These are phyloP conservation scores for Melanotaenia trifasciata DNA, from an alignment of 2,797 vertebrate species.

Conservation along the genomic window DNA sequence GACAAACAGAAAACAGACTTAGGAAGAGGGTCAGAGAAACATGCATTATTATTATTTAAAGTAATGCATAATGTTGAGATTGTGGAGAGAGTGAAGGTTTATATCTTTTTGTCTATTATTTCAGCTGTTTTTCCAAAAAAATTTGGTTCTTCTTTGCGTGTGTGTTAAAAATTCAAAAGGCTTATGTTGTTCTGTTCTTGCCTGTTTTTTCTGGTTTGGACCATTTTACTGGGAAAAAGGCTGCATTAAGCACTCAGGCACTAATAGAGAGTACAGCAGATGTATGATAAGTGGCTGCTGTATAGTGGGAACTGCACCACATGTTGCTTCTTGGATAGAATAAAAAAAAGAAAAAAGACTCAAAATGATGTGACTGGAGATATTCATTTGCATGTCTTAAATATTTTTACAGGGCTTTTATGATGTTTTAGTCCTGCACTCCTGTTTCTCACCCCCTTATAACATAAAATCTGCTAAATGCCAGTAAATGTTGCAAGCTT, in stretches of 20 bases:
- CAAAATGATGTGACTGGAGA: not conserved
- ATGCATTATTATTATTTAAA: slow-evolving; percentile 8
- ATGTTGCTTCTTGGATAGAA: slow-evolving; percentile 13
- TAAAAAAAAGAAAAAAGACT: slow-evolving; percentile 5
- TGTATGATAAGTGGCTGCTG: slow-evolving; percentile 19
- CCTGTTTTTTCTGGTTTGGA: slow-evolving; percentile 25
- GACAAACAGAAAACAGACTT: slow-evolving; percentile 14
- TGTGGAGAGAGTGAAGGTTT: slow-evolving; percentile 2
- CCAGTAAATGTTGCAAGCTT: not conserved
- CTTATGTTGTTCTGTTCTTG: not conserved
- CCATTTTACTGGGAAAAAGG: slow-evolving; percentile 19
- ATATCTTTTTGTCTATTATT: not conserved
- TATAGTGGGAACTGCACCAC: slow-evolving; percentile 43
- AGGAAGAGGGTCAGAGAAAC: not conserved
- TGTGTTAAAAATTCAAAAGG: slow-evolving; percentile 20
- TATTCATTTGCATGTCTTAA: not conserved
- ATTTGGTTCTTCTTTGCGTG: not conserved
- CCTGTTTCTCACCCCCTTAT: not conserved
- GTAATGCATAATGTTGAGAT: slow-evolving; percentile 9
- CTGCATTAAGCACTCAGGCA: not conserved
- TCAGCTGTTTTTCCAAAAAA: not conserved
- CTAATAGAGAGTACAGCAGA: not conserved
- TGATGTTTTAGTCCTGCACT: not conserved
- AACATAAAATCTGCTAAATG: slow-evolving; percentile 15
- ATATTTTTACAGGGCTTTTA: not conserved